Conservation (phyloP, 2,888 invertebrate species). For the Nasonia oneida region DNA sequence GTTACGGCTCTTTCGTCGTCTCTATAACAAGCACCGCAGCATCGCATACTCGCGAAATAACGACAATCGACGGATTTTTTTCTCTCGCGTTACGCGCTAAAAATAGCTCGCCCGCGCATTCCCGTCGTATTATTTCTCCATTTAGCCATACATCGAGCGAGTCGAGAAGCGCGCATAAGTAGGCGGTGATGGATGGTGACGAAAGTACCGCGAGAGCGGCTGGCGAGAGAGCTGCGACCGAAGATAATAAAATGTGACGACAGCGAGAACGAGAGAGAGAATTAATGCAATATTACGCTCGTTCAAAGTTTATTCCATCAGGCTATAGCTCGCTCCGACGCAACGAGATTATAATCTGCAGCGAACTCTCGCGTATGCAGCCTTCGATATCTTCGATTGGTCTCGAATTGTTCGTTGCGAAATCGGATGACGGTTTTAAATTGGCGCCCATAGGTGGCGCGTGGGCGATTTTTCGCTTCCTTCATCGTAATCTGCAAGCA, state of each 20-base stretch:
- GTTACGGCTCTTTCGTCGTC: neutral
- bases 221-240: neutral
- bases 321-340: neutral
- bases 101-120: constrained; percentile 2
- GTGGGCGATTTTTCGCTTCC: neutral
- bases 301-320: too few species aligned
- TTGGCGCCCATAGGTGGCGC: too few species aligned
- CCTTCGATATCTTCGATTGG: too few species aligned
- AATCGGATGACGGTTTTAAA: neutral
- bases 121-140: constrained; percentile 40
- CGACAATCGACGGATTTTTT: constrained; percentile 32
- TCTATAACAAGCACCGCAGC: neutral
- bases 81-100: neutral
- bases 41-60: neutral
- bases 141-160: neutral
- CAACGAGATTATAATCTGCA: constrained; percentile 18
- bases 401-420: neutral
- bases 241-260: constrained; percentile 53
- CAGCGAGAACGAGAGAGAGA: constrained; percentile 31
- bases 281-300: neutral
- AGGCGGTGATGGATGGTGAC: constrained; percentile 50
- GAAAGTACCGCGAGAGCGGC: constrained; percentile 14
- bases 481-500: neutral
- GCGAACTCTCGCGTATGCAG: neutral
- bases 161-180: neutral